Percentiles rank a stretch among this genome's conserved stretches.
Conservation (phyloP, 2,888 invertebrate genomes). For the Belgica antarctica region DNA sequence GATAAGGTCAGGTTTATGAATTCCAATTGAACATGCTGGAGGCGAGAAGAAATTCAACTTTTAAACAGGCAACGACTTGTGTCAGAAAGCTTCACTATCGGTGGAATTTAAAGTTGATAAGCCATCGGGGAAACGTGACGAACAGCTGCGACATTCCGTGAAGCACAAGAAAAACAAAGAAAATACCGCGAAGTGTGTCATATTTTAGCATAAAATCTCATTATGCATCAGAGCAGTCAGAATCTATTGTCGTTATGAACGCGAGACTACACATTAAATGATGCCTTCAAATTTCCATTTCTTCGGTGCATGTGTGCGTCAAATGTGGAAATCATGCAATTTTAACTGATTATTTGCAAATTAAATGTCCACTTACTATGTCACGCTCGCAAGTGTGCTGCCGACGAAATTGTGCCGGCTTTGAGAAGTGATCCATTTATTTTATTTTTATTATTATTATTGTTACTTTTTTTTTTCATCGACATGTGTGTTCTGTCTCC, state of each 20-base stretch:
- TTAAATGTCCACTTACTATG: neutral
- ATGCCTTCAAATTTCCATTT: conserved; percentile 12
- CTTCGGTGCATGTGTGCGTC: neutral
- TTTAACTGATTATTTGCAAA: conserved; percentile 35
- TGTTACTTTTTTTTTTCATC: neutral
- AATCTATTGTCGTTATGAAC: too few species aligned
- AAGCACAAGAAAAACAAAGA: neutral
- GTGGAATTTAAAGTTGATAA: neutral
- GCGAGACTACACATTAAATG: neutral
- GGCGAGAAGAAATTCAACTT: neutral
- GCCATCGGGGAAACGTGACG: neutral
- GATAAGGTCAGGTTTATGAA: too few species aligned
- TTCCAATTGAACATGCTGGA: neutral
- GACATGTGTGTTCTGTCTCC: conserved; percentile 30
- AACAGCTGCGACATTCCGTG: neutral
- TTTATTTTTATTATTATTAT: neutral
- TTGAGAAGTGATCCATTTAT: conserved; percentile 36
- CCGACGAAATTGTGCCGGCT: neutral
- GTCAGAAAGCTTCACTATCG: neutral
- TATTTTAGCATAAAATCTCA: conserved; percentile 5
- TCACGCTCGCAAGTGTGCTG: conserved; percentile 32
- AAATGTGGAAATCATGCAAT: conserved; percentile 31
- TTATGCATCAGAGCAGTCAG: neutral
- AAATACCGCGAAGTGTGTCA: conserved; percentile 21
- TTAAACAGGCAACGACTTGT: neutral